Evolutionary conservation across 2,888 invertebrate genomes (phyloP), one percentile per base, ranked within the genome.

Genomic region (Dasypogon diadema): DNA sequence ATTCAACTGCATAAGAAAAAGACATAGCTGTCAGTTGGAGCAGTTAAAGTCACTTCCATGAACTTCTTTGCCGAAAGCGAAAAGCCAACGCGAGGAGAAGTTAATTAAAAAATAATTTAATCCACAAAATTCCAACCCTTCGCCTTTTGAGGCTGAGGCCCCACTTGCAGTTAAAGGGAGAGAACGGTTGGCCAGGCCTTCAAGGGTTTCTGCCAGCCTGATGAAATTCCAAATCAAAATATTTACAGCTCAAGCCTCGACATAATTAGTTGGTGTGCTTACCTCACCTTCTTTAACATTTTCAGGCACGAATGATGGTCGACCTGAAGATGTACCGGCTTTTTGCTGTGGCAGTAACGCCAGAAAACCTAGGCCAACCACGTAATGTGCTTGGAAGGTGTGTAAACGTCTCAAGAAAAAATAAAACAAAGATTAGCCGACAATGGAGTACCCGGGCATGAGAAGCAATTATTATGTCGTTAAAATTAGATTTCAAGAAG

Each of bases 381-480:
- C 46, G 65, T 65, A 65, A 65, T 65, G 65, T 65, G 65, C 37
- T 48, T 48, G 65, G 65, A 48, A 65, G 65, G 65, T 65, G 65
- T 65, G 65, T 65, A 65, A 65, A 65, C 48, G 42, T 46, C 65
- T 21, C 65, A 21, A 24, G 46, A 48, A 65, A 46, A 65, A 60
- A 18, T 48, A 46, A 46, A 22, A 18, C 48, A 46, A 46, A 65
- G 65, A 65, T 65, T 65, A 65, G 18, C 65, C 65, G 65, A 65
- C 65, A 65, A 48, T 65, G 65, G 46, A 65, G 70, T 37, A 37
- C 18, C 37, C 37, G 37, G 48, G 24, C 37, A 73, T 73, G 74
- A 58, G 74, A 60, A 48, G 77, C 77, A 77, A 77, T 77, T 77
- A 77, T 77, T 77, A 77, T 77, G 77, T 77, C 77, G 73, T 77